Conservation (phyloP, 2,113 vertebrate species). For the Cephalopholis sonnerati region DNA sequence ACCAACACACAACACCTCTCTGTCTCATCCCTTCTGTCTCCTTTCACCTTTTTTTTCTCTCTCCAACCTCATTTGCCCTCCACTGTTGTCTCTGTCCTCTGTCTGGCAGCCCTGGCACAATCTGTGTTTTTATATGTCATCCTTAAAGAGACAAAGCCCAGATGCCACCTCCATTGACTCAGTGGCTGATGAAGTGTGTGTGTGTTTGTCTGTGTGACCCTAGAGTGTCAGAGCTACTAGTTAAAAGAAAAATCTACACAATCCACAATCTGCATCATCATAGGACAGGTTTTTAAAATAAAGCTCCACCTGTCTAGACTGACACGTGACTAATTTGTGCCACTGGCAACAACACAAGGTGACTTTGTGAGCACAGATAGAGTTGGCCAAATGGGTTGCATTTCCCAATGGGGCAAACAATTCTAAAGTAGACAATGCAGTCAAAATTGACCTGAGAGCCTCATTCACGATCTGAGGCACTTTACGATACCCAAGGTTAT, state of each 20-base stretch:
- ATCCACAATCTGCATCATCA: neutral
- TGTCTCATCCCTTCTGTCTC: neutral
- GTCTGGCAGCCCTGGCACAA: constrained; percentile 14
- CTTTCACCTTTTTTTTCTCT: neutral
- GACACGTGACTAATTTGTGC: neutral
- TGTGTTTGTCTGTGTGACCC: constrained; percentile 13
- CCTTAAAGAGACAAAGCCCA: constrained; percentile 38
- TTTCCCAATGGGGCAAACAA: neutral
- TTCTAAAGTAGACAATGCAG: neutral
- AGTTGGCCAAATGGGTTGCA: neutral
- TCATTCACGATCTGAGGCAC: neutral
- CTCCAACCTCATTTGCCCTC: constrained; percentile 12
- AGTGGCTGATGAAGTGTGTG: constrained; percentile 3
- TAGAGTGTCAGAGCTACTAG: neutral
- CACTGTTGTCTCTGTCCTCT: neutral
- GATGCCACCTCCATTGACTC: constrained; percentile 9
- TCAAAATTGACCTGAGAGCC: neutral
- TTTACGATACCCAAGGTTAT: too few species aligned
- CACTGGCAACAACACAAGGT: neutral
- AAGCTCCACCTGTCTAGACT: neutral
- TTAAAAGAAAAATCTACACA: neutral
- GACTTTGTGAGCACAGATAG: neutral
- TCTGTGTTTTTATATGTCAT: constrained; percentile 33
- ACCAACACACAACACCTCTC: constrained; percentile 7
- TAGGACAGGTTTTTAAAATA: neutral